Evolutionary conservation across 2,888 invertebrate genomes (phyloP).

Genomic region (Drosophila greeni): DNA sequence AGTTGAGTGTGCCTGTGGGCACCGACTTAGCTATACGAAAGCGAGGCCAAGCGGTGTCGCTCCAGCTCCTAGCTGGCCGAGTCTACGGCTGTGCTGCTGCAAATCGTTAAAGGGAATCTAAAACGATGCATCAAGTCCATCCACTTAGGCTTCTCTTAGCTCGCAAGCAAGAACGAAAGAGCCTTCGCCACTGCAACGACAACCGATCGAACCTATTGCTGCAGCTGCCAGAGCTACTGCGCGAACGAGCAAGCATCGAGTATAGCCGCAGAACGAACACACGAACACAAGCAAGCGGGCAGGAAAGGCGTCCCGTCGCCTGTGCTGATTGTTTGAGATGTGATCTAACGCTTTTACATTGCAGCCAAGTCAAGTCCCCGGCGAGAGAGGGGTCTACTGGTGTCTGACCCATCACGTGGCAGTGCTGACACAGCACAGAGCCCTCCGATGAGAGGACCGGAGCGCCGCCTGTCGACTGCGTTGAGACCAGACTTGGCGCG

Average conservation of each 20-base stretch:
- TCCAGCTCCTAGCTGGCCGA: conserved; percentile 27
- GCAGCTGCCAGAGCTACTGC: conserved; percentile 16
- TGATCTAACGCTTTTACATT: conserved; percentile 59
- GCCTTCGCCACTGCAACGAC: conserved; percentile 40
- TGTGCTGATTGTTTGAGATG: conserved; percentile 22
- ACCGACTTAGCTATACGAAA: conserved; percentile 18
- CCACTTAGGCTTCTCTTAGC: conserved; percentile 43
- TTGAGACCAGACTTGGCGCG: conserved; percentile 3
- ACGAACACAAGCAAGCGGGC: conserved; percentile 22
- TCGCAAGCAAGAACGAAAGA: conserved; percentile 27
- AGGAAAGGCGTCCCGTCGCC: conserved; percentile 5
- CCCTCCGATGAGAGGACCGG: conserved; percentile 15
- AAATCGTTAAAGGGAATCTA: conserved; percentile 76
- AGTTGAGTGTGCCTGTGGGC: conserved; percentile 51
- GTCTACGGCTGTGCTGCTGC: conserved; percentile 45
- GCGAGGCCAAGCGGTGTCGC: conserved; percentile 5
- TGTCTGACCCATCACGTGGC: conserved; percentile 6
- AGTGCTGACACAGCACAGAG: conserved; percentile 17
- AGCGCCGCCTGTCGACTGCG: conserved; percentile 4
- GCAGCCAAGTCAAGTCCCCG: conserved; percentile 47
- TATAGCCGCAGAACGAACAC: conserved; percentile 16
- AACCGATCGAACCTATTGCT: conserved; percentile 23
- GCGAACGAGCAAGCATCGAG: conserved; percentile 19
- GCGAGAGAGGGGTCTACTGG: conserved; percentile 23
- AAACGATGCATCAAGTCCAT: conserved; percentile 72